Conservation (phyloP, 1,140 invertebrate genomes). For the Fopius arisanus region DNA sequence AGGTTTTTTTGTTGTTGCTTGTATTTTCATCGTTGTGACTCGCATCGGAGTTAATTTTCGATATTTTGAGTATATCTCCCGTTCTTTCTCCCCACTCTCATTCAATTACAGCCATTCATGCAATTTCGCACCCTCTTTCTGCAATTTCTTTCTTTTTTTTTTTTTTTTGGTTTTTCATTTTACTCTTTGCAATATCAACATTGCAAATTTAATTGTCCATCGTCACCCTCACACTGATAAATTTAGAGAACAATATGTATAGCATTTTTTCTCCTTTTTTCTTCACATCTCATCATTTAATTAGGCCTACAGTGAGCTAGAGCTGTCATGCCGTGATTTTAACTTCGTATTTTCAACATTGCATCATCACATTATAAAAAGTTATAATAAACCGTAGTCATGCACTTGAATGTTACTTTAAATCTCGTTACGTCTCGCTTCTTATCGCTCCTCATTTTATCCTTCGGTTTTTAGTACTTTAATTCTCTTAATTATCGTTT, state of each 20-base stretch:
- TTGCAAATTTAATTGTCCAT: neutral
- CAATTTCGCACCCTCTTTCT: conserved; percentile 35
- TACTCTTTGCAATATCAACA: conserved; percentile 21
- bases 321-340: conserved; percentile 43
- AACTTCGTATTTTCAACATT: conserved; percentile 12
- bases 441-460: neutral
- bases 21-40: conserved; percentile 46
- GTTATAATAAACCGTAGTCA: neutral
- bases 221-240: neutral
- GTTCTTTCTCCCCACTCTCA: conserved; percentile 21
- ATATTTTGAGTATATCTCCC: conserved; percentile 39
- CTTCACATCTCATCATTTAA: conserved; percentile 39
- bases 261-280: conserved; percentile 15
- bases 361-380: conserved; percentile 7
- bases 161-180: conserved; percentile 40
- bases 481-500: conserved; percentile 3
- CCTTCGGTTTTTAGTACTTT: neutral
- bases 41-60: conserved; percentile 44
- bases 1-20: conserved; percentile 37
- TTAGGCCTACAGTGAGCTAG: conserved; percentile 63
- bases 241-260: conserved; percentile 27
- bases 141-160: neutral
- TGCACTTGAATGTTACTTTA: neutral
- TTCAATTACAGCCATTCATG: conserved; percentile 32
- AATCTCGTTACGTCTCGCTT: neutral